Evolutionary conservation across 1,140 invertebrate species (phyloP).

Genomic region (Drosophila lini): DNA sequence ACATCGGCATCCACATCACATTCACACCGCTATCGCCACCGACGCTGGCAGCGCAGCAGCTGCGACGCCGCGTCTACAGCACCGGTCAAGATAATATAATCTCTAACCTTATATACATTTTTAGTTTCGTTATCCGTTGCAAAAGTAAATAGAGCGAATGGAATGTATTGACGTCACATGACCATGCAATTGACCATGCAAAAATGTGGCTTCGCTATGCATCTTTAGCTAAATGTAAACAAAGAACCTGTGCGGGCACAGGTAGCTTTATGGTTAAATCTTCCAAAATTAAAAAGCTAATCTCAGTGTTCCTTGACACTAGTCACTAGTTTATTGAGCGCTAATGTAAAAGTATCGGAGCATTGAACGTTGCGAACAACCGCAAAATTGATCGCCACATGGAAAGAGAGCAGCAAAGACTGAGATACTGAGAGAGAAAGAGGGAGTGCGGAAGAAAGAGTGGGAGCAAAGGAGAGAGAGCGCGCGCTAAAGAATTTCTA

Average conservation of each 20-base stretch:
- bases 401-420: constrained; percentile 13
- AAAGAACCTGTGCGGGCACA: too few relatives aligned
- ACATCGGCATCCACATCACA: constrained; percentile 39
- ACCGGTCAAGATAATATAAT: neutral
- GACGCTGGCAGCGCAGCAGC: constrained; percentile 35
- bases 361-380: constrained; percentile 72
- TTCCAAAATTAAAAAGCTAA: too few relatives aligned
- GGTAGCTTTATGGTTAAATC: too few relatives aligned
- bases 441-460: constrained; percentile 11
- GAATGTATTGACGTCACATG: too few relatives aligned
- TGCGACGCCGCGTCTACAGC: constrained; percentile 24
- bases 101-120: neutral
- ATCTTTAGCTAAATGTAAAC: too few relatives aligned
- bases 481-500: constrained; percentile 55
- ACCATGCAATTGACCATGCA: too few relatives aligned
- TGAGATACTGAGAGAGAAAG: neutral
- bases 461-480: constrained; percentile 23
- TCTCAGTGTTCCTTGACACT: neutral
- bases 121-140: too few relatives aligned
- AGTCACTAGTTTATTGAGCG: neutral
- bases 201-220: too few relatives aligned
- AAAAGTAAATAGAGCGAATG: too few relatives aligned
- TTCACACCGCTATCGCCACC: constrained; percentile 29
- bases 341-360: constrained; percentile 42
- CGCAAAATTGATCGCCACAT: constrained; percentile 62